phyloP scores from a whole-genome alignment of 2,797 vertebrate genomes.

The Simalia tracyae region DNA sequence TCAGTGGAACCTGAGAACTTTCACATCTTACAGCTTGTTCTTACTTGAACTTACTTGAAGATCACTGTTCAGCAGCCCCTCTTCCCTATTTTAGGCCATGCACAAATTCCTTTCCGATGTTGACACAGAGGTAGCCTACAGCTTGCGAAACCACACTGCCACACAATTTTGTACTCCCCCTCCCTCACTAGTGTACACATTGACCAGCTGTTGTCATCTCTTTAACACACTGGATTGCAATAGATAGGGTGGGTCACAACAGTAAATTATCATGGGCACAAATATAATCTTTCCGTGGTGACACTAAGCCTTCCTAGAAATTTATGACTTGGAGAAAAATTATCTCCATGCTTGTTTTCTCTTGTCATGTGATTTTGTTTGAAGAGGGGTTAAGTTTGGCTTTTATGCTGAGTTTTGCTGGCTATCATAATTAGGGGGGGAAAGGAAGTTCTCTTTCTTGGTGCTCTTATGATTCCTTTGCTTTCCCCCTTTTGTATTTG shows the following conservation, averaged over 20 bases:
- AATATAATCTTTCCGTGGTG: not conserved
- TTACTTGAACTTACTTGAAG: conserved; percentile 1
- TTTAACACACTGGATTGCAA: not conserved
- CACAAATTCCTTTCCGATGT: not conserved
- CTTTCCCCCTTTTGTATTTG: not conserved
- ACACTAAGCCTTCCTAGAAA: not conserved
- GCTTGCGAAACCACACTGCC: conserved; percentile 1
- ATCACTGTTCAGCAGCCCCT: not conserved
- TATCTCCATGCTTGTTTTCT: accelerated
- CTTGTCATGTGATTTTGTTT: conserved; percentile 2
- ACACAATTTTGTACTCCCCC: conserved; percentile 11
- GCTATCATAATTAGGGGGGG: not conserved
- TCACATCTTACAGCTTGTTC: not conserved
- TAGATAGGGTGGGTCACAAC: not conserved
- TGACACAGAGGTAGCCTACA: conserved; percentile 2
- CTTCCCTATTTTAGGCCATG: conserved; percentile 11
- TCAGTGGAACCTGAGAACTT: not conserved
- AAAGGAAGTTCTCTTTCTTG: not conserved
- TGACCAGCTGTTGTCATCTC: not conserved
- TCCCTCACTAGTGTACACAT: not conserved
- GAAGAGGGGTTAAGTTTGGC: not conserved
- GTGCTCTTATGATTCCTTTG: not conserved
- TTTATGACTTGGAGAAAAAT: not conserved
- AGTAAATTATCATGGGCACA: accelerated
- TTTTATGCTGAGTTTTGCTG: not conserved